Evolutionary conservation across 2,113 vertebrate species (phyloP), one percentile per base, ranked within the genome.

Genomic region (Boulengeromyrus knoepffleri): DNA sequence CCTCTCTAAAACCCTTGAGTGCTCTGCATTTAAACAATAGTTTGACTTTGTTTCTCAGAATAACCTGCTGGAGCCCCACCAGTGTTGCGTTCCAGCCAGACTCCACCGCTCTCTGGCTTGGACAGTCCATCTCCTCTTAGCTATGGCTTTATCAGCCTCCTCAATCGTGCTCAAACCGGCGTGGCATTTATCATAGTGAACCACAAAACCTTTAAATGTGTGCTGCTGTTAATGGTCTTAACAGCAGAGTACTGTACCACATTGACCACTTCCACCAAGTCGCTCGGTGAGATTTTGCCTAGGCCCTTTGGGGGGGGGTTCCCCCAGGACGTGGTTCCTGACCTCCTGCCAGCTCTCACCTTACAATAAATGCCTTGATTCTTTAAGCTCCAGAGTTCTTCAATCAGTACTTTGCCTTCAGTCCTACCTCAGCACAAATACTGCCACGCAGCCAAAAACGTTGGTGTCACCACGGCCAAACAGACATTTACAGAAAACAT

Each of bases 331-430:
- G 27, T 70, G 62, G 62, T 70, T 70, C 62, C 62, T 70, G 62
- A 70, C 62, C 62, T 70, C 62, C 62, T 31, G 62, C 36, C 74
- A 19, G 74, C 39, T 80, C 36, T 42, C 15, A 42, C 74, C 31
- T 42, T 80, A 80, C 36, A 80, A 80, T 80, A 80, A 80, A 80
- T 42, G 36, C 74, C 74, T 80, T 80, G 74, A 80, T 80, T 80
- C 74, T 80, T 80, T 42, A 39, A 39, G 74, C 36, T 42, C 74
- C 36, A 80, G 15, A 42, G 15, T 47, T 49, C 47, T 86, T 47
- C 45, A 49, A 47, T 21, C 45, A 85, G 24, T 85, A n/a, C 47
- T 49, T 85, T 85, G 42, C n/a, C 45, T 47, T 49, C 84, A 49
- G 7, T 39, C 74, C 31, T 42, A 21, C 36, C 74, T 19, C 17